These are phyloP conservation scores for Caenorhabditis sinica DNA, from an alignment of 2,888 invertebrate species.

Conservation along the genomic window DNA sequence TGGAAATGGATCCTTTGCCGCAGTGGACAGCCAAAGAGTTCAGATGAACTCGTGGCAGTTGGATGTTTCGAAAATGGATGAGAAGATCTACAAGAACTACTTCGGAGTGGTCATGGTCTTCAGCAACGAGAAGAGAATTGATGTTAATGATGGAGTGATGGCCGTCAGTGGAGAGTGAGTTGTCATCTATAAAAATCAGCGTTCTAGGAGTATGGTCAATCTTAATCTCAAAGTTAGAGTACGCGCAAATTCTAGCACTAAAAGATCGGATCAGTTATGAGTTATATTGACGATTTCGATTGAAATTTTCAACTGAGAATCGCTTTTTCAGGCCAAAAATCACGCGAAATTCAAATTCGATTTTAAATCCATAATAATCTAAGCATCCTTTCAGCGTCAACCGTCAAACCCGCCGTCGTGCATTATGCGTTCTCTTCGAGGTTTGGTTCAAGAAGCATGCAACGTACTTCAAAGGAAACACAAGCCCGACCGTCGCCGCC, in stretches of 20 bases:
- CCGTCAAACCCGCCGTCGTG: not conserved
- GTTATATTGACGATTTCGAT: too few relatives aligned
- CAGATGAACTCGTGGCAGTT: not conserved
- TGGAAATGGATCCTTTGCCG: not conserved
- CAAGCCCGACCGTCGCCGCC: not conserved
- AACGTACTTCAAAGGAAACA: not conserved
- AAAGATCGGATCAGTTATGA: too few relatives aligned
- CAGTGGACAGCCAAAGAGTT: not conserved
- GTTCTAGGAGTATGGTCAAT: too few relatives aligned
- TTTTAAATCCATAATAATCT: not conserved
- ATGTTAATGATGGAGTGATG: not conserved
- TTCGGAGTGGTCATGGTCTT: not conserved
- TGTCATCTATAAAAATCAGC: too few relatives aligned
- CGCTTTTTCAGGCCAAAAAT: too few relatives aligned
- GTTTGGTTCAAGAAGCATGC: not conserved
- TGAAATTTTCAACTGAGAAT: too few relatives aligned
- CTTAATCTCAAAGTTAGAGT: too few relatives aligned
- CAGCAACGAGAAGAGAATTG: not conserved
- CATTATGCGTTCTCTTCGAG: not conserved
- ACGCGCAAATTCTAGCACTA: too few relatives aligned
- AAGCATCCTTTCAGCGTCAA: conserved; percentile 3
- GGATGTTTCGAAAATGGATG: not conserved
- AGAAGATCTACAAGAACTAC: not conserved
- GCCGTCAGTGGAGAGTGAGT: not conserved
- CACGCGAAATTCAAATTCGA: too few relatives aligned